Conservation (phyloP, 2,888 invertebrate genomes). For the Enchytraeus crypticus region DNA sequence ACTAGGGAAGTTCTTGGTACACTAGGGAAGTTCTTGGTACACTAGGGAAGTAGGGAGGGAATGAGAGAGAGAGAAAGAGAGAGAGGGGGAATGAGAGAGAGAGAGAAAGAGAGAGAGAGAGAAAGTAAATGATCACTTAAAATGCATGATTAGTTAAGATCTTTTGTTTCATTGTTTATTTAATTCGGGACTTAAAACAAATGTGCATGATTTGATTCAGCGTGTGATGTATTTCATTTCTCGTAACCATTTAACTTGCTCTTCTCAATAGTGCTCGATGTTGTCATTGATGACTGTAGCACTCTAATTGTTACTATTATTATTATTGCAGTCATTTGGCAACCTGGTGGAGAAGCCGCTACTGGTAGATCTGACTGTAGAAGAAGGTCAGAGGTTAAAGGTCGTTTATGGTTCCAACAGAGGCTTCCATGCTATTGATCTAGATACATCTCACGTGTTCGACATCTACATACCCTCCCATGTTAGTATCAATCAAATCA, state of each 20-base stretch:
- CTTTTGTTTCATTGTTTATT: too few relatives aligned
- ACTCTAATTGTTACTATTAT: too few relatives aligned
- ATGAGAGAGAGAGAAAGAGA: not conserved
- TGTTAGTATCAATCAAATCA: conserved; percentile 54
- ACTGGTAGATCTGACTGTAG: conserved; percentile 93
- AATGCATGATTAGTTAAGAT: not conserved
- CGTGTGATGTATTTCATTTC: too few relatives aligned
- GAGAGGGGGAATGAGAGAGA: not conserved
- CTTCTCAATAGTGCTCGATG: too few relatives aligned
- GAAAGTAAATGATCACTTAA: not conserved
- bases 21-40: not conserved
- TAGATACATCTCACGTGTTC: conserved; percentile 95
- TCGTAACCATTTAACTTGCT: too few relatives aligned
- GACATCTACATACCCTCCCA: conserved; percentile 99
- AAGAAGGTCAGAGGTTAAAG: conserved; percentile 97
- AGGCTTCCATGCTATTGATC: conserved; percentile 98
- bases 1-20: not conserved
- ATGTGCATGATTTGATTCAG: too few relatives aligned
- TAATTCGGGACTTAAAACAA: too few relatives aligned
- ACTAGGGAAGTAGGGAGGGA: not conserved
- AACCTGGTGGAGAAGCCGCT: conserved; percentile 70
- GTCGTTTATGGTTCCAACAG: conserved; percentile 97
- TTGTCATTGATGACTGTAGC: too few relatives aligned
- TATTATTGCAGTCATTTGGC: conserved; percentile 55
- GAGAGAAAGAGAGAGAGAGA: not conserved